phyloP scores from a whole-genome alignment of 2,797 vertebrate genomes.

The Scyliorhinus canicula region DNA sequence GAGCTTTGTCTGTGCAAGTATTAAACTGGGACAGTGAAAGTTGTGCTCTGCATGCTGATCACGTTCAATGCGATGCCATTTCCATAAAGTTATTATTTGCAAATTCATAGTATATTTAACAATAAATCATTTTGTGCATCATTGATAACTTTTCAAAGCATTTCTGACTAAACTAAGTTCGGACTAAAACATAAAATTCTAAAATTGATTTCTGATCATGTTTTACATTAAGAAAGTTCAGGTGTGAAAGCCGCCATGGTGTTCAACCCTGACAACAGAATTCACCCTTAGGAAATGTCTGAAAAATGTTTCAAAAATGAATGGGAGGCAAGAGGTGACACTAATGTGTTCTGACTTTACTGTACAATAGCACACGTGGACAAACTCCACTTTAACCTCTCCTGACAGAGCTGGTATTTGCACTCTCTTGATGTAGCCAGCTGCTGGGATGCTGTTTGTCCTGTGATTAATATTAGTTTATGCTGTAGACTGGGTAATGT shows the following conservation, averaged over 20 bases:
- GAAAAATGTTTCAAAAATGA: background rate
- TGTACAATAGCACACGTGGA: background rate
- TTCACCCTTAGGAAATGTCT: constrained; percentile 22
- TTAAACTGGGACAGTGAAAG: background rate
- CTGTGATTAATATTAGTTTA: background rate
- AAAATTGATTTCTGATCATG: background rate
- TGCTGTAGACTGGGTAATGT: background rate
- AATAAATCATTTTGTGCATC: background rate
- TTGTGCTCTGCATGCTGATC: background rate
- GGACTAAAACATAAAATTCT: background rate
- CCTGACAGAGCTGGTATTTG: constrained; percentile 29
- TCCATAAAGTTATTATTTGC: background rate
- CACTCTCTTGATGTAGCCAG: constrained; percentile 2
- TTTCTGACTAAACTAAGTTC: background rate
- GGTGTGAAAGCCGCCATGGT: background rate
- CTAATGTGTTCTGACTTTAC: constrained; percentile 34
- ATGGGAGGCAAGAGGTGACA: constrained; percentile 18
- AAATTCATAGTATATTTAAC: background rate
- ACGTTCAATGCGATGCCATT: background rate
- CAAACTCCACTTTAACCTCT: background rate
- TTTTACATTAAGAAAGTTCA: background rate
- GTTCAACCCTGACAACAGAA: background rate
- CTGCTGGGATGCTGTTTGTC: background rate
- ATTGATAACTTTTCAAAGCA: background rate
- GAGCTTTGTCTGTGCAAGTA: background rate